Percentiles rank a stretch among this genome's conserved stretches.
These are phyloP conservation scores for Spatula clypeata DNA, from an alignment of 2,797 vertebrate genomes.

Conservation along the genomic window DNA sequence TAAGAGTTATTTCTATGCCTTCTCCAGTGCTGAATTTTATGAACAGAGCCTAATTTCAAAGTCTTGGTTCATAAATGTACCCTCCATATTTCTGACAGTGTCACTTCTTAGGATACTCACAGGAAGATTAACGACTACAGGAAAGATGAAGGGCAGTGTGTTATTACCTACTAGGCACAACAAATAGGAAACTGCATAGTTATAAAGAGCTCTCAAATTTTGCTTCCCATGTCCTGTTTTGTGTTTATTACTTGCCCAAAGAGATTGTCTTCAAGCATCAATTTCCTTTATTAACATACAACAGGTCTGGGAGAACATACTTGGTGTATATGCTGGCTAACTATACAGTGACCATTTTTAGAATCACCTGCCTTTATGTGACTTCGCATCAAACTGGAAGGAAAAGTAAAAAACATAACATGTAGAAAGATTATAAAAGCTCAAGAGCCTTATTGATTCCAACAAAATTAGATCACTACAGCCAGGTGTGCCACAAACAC, in stretches of 20 bases:
- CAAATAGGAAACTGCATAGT: neutral
- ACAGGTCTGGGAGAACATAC: neutral
- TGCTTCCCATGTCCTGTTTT: neutral
- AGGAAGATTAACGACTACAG: neutral
- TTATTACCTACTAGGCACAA: neutral
- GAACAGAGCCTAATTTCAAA: neutral
- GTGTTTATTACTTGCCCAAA: neutral
- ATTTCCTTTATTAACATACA: neutral
- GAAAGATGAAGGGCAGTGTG: neutral
- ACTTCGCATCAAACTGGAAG: neutral
- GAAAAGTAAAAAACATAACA: neutral
- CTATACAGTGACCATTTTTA: neutral
- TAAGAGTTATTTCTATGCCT: neutral
- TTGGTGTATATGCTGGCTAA: neutral
- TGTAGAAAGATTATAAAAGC: neutral
- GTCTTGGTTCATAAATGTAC: neutral
- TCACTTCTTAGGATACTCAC: neutral
- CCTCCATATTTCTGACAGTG: neutral
- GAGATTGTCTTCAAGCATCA: neutral
- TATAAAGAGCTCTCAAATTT: neutral
- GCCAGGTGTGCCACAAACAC: neutral
- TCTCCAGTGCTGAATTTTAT: neutral
- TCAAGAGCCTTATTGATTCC: neutral
- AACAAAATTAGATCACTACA: neutral
- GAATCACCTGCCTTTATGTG: neutral